Evolutionary conservation across 2,888 invertebrate genomes (phyloP).

Genomic region (Smittia sp.): DNA sequence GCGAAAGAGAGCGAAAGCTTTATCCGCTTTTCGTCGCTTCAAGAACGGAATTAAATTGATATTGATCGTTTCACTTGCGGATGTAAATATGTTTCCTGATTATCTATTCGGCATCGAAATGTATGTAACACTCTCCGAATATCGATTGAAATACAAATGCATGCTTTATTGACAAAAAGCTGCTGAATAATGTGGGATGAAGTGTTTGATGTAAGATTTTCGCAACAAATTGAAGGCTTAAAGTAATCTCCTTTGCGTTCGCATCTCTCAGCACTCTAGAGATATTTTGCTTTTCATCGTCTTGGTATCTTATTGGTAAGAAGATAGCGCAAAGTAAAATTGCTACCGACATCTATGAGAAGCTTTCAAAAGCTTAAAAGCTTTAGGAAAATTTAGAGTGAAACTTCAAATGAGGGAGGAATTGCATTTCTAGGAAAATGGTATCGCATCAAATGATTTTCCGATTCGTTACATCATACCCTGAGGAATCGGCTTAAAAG

Average conservation of each 20-base stretch:
- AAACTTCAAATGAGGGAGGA: too few species aligned
- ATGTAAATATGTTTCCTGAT: background rate
- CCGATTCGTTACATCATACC: too few species aligned
- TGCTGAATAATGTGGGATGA: background rate
- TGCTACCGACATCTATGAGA: too few species aligned
- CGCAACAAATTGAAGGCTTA: background rate
- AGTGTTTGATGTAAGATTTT: slow-evolving; percentile 7
- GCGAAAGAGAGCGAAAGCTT: background rate
- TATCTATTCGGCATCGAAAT: background rate
- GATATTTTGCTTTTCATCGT: too few species aligned
- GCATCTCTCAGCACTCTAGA: too few species aligned
- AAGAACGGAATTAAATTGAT: background rate
- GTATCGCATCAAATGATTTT: too few species aligned
- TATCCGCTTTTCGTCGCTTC: background rate
- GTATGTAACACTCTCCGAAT: background rate
- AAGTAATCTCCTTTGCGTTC: background rate
- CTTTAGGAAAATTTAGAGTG: too few species aligned
- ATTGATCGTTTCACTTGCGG: background rate
- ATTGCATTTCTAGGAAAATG: too few species aligned
- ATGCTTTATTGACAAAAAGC: background rate
- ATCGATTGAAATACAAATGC: background rate
- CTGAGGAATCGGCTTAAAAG: too few species aligned
- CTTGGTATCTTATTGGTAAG: too few species aligned
- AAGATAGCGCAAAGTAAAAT: too few species aligned
- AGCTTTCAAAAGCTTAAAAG: too few species aligned